These are phyloP conservation scores for Melanerpes formicivorus DNA, from an alignment of 2,113 vertebrate genomes.

Conservation along the genomic window DNA sequence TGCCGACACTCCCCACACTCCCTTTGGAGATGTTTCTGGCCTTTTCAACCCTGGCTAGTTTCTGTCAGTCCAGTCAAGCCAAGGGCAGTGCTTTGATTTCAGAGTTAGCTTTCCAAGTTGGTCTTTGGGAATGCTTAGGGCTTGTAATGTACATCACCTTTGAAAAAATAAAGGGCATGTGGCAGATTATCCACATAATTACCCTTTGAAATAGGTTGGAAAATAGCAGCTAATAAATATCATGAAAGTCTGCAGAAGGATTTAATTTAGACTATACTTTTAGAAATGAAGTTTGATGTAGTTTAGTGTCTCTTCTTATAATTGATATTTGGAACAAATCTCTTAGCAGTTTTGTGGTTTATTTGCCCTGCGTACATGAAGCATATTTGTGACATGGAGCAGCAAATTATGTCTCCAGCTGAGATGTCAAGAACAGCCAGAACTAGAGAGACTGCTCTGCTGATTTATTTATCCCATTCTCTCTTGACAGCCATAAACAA, in stretches of 20 bases:
- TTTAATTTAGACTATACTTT: conserved; percentile 14
- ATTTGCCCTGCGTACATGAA: not conserved
- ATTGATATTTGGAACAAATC: not conserved
- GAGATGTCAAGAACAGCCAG: conserved; percentile 1
- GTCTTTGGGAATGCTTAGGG: not conserved
- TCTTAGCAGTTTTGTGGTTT: conserved; percentile 5
- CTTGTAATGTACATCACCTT: not conserved
- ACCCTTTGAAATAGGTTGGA: not conserved
- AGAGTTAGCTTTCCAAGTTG: not conserved
- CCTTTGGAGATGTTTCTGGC: conserved; percentile 1
- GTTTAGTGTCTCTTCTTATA: conserved; percentile 29
- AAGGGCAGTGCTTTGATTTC: not conserved
- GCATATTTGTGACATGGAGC: conserved; percentile 12
- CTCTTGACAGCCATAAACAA: not conserved
- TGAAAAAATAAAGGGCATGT: not conserved
- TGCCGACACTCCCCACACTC: not conserved
- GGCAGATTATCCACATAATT: not conserved
- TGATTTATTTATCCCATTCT: not conserved
- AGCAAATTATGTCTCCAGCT: conserved; percentile 27
- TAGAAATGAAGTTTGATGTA: not conserved
- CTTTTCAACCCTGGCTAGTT: conserved; percentile 45
- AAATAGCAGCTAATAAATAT: conserved; percentile 43
- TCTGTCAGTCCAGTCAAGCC: not conserved
- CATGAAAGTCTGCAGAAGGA: not conserved
- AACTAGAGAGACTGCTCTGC: not conserved